Conservation (phyloP, 2,113 vertebrate genomes). For the Notechis scutatus region DNA sequence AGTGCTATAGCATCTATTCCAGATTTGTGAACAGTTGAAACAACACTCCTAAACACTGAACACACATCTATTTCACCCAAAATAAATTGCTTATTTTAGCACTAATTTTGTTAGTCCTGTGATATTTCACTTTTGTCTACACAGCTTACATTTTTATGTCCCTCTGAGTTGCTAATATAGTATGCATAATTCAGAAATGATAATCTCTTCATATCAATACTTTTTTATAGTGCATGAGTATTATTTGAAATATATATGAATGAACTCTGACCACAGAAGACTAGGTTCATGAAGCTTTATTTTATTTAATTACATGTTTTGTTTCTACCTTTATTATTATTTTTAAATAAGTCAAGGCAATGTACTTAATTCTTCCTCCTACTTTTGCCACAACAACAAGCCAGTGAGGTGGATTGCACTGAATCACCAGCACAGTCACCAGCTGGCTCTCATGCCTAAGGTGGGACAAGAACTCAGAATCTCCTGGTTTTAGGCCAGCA, state of each 20-base stretch:
- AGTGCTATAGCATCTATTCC: not conserved
- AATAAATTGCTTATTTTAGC: not conserved
- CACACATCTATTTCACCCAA: not conserved
- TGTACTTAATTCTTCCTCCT: not conserved
- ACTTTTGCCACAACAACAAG: accelerated
- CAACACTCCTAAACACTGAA: not conserved
- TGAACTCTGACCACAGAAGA: not conserved
- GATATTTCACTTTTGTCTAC: not conserved
- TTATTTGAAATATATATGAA: not conserved
- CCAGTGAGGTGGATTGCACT: not conserved
- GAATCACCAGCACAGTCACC: not conserved
- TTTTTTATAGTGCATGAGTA: not conserved
- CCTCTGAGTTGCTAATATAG: not conserved
- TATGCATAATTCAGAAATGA: not conserved
- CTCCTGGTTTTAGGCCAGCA: not conserved
- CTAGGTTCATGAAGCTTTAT: not conserved
- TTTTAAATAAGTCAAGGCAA: not conserved
- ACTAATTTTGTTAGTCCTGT: not conserved
- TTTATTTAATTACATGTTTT: not conserved
- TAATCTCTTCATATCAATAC: not conserved
- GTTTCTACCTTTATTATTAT: not conserved
- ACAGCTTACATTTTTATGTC: not conserved
- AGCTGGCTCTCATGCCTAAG: not conserved
- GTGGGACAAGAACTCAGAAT: not conserved
- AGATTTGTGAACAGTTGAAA: not conserved